Evolutionary conservation across 2,888 invertebrate genomes (phyloP).

Genomic region (Notodonta dromedarius): DNA sequence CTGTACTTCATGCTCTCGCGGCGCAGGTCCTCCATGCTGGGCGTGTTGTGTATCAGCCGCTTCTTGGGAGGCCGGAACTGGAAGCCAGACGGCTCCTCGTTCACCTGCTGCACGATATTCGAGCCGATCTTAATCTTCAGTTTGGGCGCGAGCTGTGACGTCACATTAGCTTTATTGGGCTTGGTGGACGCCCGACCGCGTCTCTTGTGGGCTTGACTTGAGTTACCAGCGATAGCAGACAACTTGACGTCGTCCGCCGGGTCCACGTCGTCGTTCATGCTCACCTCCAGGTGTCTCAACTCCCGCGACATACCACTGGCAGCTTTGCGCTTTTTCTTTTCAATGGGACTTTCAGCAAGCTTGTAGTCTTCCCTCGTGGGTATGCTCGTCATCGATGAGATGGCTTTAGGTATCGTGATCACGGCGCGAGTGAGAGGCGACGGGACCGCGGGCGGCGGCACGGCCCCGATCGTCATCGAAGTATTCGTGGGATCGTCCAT

Average conservation of each 20-base stretch:
- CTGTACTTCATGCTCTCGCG: constrained; percentile 95
- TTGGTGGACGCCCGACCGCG: constrained; percentile 62
- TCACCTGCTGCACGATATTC: constrained; percentile 81
- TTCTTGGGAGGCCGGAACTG: constrained; percentile 92
- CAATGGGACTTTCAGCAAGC: constrained; percentile 85
- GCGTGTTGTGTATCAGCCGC: constrained; percentile 83
- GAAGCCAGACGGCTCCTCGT: constrained; percentile 74
- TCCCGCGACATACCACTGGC: constrained; percentile 84
- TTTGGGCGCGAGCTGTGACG: constrained; percentile 85
- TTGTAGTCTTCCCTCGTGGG: constrained; percentile 94
- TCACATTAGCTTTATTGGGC: constrained; percentile 47
- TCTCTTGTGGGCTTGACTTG: constrained; percentile 58
- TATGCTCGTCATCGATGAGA: constrained; percentile 94
- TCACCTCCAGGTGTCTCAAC: constrained; percentile 85
- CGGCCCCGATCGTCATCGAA: constrained; percentile 73
- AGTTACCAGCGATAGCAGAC: constrained; percentile 49
- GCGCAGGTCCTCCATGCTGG: constrained; percentile 91
- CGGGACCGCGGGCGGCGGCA: constrained; percentile 84
- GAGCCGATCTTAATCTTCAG: constrained; percentile 91
- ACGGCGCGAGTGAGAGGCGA: constrained; percentile 87
- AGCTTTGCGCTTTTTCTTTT: constrained; percentile 87
- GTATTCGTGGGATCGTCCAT: constrained; percentile 88
- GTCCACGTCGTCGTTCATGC: constrained; percentile 83
- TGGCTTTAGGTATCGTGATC: constrained; percentile 94
- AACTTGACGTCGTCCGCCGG: constrained; percentile 64